These are phyloP conservation scores for Synchiropus splendidus DNA, from an alignment of 2,113 vertebrate genomes.

Conservation along the genomic window DNA sequence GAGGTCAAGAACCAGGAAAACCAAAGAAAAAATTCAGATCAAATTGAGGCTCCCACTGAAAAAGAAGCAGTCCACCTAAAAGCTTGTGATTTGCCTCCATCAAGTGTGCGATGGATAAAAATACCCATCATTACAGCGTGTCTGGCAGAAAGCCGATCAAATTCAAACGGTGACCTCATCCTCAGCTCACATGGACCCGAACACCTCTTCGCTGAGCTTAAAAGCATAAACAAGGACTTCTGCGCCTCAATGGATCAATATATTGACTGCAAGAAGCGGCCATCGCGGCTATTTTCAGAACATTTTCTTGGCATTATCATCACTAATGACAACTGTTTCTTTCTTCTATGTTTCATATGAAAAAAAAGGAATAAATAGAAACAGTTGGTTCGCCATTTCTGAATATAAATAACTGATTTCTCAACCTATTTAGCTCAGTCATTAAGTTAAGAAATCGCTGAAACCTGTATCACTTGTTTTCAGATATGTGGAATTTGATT, in stretches of 20 bases:
- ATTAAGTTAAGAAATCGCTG: no score
- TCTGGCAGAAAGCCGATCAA: slow-evolving; percentile 12
- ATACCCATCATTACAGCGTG: slow-evolving; percentile 41
- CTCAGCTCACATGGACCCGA: not conserved
- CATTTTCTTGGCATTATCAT: slow-evolving; percentile 6
- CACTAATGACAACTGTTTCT: no score
- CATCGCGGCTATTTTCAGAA: slow-evolving; percentile 13
- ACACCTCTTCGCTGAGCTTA: slow-evolving; percentile 1
- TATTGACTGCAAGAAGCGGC: slow-evolving; percentile 4
- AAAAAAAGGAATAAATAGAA: no score
- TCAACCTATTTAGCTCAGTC: no score
- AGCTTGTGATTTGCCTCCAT: slow-evolving; percentile 48
- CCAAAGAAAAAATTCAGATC: slow-evolving; percentile 24
- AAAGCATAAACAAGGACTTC: slow-evolving; percentile 16
- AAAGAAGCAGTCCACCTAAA: slow-evolving; percentile 14
- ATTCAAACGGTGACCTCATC: slow-evolving; percentile 1
- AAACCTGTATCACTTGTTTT: no score
- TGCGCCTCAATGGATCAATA: slow-evolving; percentile 11
- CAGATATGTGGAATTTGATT: no score
- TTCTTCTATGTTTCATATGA: no score
- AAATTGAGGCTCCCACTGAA: slow-evolving; percentile 31
- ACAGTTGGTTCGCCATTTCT: no score
- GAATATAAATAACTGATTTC: no score
- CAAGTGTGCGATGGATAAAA: slow-evolving; percentile 47
- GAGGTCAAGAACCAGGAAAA: slow-evolving; percentile 3